Conservation (phyloP, 2,113 vertebrate genomes). For the Anas platyrhynchos region DNA sequence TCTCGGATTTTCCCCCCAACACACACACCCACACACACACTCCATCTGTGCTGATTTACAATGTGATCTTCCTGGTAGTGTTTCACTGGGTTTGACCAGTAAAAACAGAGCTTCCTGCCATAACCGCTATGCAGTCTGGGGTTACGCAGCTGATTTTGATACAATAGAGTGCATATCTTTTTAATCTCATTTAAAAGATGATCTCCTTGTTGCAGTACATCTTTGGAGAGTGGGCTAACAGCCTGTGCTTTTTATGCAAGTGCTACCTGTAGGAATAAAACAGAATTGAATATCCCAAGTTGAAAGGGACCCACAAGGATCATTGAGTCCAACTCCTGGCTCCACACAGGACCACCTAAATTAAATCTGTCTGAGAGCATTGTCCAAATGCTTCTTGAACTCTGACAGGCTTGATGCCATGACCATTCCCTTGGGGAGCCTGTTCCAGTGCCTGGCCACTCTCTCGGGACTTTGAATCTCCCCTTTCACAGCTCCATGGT, state of each 20-base stretch:
- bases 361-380: neutral
- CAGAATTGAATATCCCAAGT: neutral
- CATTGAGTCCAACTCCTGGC: neutral
- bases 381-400: neutral
- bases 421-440: neutral
- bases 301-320: neutral
- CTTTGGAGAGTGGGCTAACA: neutral
- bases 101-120: neutral
- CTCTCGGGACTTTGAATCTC: neutral
- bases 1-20: neutral
- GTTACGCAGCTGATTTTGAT: neutral
- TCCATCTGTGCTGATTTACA: neutral
- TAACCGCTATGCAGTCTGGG: neutral
- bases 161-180: neutral
- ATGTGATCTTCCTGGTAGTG: neutral
- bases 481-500: neutral
- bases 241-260: neutral
- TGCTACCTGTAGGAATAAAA: neutral
- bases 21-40: no score
- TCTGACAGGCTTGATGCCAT: neutral
- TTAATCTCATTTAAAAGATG: slow-evolving; percentile 20
- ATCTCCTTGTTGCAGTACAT: neutral
- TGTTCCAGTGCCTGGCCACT: neutral
- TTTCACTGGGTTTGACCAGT: neutral
- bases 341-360: neutral